Percentiles rank a stretch among this genome's conserved stretches.
Conservation (phyloP, 1,140 invertebrate genomes). For the Glossosoma conforme region DNA sequence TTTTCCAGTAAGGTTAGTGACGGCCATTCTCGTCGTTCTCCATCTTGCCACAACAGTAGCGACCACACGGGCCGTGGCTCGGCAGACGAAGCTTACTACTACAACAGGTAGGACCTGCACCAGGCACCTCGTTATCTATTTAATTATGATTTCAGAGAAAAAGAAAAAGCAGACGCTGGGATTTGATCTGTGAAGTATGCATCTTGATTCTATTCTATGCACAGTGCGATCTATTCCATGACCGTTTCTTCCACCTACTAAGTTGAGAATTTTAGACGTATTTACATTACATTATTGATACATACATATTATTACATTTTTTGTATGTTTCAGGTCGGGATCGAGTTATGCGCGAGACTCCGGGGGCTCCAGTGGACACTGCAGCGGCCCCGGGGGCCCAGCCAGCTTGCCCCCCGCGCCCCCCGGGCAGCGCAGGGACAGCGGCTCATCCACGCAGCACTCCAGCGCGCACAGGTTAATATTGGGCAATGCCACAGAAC, state of each 20-base stretch:
- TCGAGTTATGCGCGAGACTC: constrained; percentile 61
- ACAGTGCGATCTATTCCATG: no score
- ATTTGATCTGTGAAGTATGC: no score
- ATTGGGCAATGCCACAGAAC: no score
- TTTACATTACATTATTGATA: no score
- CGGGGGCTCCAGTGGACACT: constrained; percentile 71
- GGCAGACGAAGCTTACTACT: constrained; percentile 26
- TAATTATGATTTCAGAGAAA: neutral
- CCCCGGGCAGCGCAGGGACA: constrained; percentile 48
- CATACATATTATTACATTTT: no score
- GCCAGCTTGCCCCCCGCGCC: constrained; percentile 51
- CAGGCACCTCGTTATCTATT: neutral
- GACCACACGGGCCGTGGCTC: constrained; percentile 18
- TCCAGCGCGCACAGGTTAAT: constrained; percentile 21
- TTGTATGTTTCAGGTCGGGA: constrained; percentile 40
- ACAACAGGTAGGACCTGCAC: constrained; percentile 18
- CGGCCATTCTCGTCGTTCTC: constrained; percentile 21
- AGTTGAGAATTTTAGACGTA: no score
- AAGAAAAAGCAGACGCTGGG: no score
- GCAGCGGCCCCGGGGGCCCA: constrained; percentile 70
- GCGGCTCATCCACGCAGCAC: constrained; percentile 54
- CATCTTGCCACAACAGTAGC: constrained; percentile 28
- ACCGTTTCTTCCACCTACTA: no score
- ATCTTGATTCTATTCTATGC: no score
- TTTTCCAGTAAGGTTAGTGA: constrained; percentile 28